A percentile compares a stretch with the other conserved stretches of the same genome.
Evolutionary conservation across 2,797 vertebrate species (phyloP).

Genomic region (Nothura maculosa): DNA sequence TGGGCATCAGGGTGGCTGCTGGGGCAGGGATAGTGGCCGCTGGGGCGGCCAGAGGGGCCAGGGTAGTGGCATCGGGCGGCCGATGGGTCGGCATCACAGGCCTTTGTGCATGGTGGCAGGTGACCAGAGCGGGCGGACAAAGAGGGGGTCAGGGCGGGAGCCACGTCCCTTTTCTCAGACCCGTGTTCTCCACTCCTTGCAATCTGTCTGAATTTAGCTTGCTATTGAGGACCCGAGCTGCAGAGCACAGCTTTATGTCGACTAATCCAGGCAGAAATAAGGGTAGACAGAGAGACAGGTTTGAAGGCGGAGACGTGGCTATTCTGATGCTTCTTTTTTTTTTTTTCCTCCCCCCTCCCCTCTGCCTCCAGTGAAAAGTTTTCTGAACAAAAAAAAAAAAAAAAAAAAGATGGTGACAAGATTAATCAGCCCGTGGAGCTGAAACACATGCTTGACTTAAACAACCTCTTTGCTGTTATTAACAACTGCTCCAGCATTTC

Average conservation of each 20-base stretch:
- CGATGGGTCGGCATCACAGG: conserved; percentile 33
- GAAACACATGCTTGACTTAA: conserved; percentile 84
- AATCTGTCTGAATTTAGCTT: conserved; percentile 88
- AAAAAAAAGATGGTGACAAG: conserved; percentile 72
- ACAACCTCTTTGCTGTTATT: conserved; percentile 81
- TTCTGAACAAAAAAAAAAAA: conserved; percentile 58
- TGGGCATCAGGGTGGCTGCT: background rate
- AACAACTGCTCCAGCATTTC: conserved; percentile 80
- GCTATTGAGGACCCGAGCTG: conserved; percentile 81
- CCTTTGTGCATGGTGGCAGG: conserved; percentile 84
- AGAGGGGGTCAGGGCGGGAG: conserved; percentile 82
- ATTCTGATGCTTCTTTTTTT: conserved; percentile 54
- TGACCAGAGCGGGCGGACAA: conserved; percentile 85
- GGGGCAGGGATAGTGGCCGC: conserved; percentile 43
- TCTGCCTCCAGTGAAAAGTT: conserved; percentile 60
- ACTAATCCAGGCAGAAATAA: conserved; percentile 87
- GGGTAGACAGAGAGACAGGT: conserved; percentile 77
- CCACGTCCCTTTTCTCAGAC: conserved; percentile 82
- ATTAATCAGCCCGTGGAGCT: conserved; percentile 81
- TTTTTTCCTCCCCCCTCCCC: background rate
- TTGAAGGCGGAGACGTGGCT: conserved; percentile 66
- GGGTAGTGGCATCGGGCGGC: conserved; percentile 54
- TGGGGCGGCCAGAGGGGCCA: conserved; percentile 48
- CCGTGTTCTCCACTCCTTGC: conserved; percentile 85
- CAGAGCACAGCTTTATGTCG: conserved; percentile 86